Evolutionary conservation across 2,888 invertebrate genomes (phyloP), one percentile per base, ranked within the genome.

Genomic region (Augochlorella aurata): DNA sequence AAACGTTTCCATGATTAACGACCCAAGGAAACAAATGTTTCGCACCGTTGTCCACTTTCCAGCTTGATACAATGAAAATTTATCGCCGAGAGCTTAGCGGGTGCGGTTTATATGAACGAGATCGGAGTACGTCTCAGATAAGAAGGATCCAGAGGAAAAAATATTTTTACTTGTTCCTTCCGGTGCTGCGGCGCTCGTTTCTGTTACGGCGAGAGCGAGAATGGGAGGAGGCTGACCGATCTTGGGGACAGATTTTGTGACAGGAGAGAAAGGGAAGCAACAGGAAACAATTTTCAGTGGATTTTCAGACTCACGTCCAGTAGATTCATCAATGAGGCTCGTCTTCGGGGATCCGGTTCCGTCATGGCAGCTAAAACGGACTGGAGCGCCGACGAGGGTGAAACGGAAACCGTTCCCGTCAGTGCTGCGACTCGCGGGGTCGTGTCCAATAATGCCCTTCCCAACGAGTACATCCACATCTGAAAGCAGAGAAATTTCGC

Each of bases 401-500:
- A 94, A 75, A 94, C 94, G 82, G 94, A 94, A 80, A 93, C 92
- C 69, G 93, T 93, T 77, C 93, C 92, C 58, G 92, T 93, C 81
- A 94, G 89, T 24, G 95, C 94, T 21, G 93, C 92, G 74, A 90
- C 91, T 84, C 93, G 88, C 47, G 93, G 93, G 66, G 93, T 93
- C 77, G 94, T 94, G 88, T 94, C 94, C 90, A 95, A 94, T 90
- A 95, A 91, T 47, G 95, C 95, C 85, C 94, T 94, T 50, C 95
- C 95, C 86, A 95, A 91, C 72, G 95, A 95, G 90, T 94, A 95
- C 90, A 95, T 95, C 95, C 95, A 95, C 95, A 95, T 95, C 95
- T 95, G 93, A 76, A 94, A 94, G 87, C 54, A 79, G 29, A 38
- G 24, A 70, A 63, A 77, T 44, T 71, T 24, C 12, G 18, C 10